Evolutionary conservation across 2,888 invertebrate genomes (phyloP), one percentile per base, ranked within the genome.

Genomic region (Hanleya hanleyi): DNA sequence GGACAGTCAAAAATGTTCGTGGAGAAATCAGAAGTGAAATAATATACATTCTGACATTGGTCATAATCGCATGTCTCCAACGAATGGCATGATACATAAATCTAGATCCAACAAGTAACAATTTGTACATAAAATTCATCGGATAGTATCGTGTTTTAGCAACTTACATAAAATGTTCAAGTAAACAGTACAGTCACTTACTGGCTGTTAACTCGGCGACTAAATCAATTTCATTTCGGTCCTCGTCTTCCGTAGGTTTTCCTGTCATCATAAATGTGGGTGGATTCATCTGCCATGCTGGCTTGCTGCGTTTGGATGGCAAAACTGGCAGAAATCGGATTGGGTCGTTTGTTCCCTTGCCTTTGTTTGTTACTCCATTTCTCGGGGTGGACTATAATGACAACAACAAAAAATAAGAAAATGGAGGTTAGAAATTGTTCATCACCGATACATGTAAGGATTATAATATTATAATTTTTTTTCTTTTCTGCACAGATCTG

Each of bases 281-380:
- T 38, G 84, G 87, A 69, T 86, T 87, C 47, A 83, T 78, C 68
- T 87, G 86, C 90, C 90, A 90, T 69, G 83, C 83, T 61, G 90
- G 90, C 78, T 90, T 90, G 37, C 80, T 73, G 64, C 89, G 82
- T 71, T 87, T 89, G 29, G 86, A 83, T 33, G 90, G 90, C n/a
- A 91, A 78, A 26, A 86, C 86, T 7, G 91, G 91, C 35, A 91
- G 82, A 76, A 90, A 89, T 49, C 84, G 79, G n/a, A 87, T 84
- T 6, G 88, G 88, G 73, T 90, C 90, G 79, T 86, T 82, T 62
- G 89, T 88, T 2, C 85, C 85, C 69, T 89, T 89, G 35, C 89
- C 89, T 77, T 87, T 89, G 72, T 84, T 87, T 49, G 80, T 79
- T 22, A 84, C 81, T 51, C 74, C 76, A 51, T 68, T 70, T 61